phyloP scores from a whole-genome alignment of 2,888 invertebrate species.

The Anoncus sp. region DNA sequence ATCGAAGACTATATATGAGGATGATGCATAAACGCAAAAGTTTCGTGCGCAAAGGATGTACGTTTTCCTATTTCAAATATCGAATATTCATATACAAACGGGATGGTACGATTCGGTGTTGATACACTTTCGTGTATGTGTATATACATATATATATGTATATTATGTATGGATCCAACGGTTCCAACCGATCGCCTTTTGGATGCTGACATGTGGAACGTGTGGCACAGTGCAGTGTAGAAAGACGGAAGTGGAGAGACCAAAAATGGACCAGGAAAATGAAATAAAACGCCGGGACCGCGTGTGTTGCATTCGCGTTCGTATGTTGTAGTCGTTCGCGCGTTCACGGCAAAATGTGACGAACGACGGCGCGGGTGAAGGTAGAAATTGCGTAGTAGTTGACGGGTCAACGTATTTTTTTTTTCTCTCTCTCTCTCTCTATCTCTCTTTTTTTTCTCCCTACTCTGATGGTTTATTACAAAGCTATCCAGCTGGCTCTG shows the following conservation, averaged over 20 bases:
- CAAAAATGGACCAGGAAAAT: slow-evolving; percentile 23
- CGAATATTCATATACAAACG: slow-evolving; percentile 17
- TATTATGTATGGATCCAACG: background rate
- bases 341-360: slow-evolving; percentile 40
- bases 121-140: background rate
- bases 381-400: slow-evolving; percentile 34
- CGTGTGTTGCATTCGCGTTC: slow-evolving; percentile 43
- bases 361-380: slow-evolving; percentile 13
- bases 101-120: too few species aligned
- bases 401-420: slow-evolving; percentile 29
- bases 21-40: background rate
- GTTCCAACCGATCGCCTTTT: slow-evolving; percentile 51
- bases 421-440: slow-evolving; percentile 6
- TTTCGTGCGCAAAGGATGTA: background rate
- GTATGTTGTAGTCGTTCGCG: slow-evolving; percentile 32
- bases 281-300: slow-evolving; percentile 29
- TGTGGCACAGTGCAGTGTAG: background rate
- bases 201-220: slow-evolving; percentile 44
- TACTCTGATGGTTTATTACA: slow-evolving; percentile 44
- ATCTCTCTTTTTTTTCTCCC: slow-evolving; percentile 11
- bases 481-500: slow-evolving; percentile 25
- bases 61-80: slow-evolving; percentile 4
- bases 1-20: too few species aligned
- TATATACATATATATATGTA: background rate
- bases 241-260: slow-evolving; percentile 3